phyloP scores from a whole-genome alignment of 1,140 invertebrate species.

The Drosophila baimaii region DNA sequence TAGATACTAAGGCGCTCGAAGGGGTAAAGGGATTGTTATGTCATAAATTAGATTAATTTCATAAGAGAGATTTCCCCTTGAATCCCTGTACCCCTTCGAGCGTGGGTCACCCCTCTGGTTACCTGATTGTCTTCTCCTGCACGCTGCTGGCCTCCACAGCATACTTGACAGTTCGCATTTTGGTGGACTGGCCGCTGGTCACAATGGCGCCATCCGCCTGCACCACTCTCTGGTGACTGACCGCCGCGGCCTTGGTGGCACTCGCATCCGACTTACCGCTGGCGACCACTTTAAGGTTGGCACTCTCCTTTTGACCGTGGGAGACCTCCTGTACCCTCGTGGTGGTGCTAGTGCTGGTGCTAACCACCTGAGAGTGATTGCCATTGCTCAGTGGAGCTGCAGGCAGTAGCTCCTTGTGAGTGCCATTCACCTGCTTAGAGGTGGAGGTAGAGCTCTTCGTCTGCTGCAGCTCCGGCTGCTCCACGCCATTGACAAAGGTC shows the following conservation, averaged over 20 bases:
- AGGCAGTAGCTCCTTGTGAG: conserved; percentile 28
- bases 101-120: conserved; percentile 20
- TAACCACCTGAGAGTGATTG: conserved; percentile 19
- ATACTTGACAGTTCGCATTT: conserved; percentile 68
- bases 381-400: conserved; percentile 32
- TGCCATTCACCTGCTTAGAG: conserved; percentile 48
- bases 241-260: conserved; percentile 46
- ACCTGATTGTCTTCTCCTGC: conserved; percentile 80
- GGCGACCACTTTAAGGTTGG: conserved; percentile 45
- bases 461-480: conserved; percentile 11
- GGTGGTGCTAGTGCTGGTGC: conserved; percentile 15
- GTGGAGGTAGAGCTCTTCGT: not conserved
- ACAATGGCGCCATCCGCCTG: conserved; percentile 67
- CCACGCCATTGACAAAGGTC: conserved; percentile 47
- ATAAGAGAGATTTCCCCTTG: not conserved
- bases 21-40: not conserved
- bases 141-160: conserved; percentile 78
- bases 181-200: conserved; percentile 58
- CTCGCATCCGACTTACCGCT: conserved; percentile 65
- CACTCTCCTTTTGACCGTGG: conserved; percentile 46
- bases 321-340: conserved; percentile 33
- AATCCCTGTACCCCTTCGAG: not conserved
- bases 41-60: too few relatives aligned
- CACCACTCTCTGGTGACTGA: conserved; percentile 53
- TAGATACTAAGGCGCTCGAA: not conserved